A percentile compares a stretch with the other conserved stretches of the same genome.
Evolutionary conservation across 35 echinoderm and acorn worm genomes (phyloP).

Genomic region (Strongylocentrotus purpuratus): DNA sequence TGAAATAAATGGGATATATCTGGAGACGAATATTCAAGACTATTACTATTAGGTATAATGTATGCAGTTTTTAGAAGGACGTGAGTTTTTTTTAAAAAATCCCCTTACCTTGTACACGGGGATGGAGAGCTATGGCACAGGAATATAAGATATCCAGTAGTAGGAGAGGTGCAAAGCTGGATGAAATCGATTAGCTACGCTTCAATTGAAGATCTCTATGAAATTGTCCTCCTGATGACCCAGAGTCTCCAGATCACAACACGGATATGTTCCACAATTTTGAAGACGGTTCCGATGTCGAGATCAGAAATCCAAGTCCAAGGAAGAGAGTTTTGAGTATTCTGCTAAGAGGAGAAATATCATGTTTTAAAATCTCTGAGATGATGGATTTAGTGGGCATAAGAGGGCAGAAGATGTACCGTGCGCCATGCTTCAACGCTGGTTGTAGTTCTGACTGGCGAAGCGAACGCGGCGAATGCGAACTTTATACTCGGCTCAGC

Average conservation of each 20-base stretch:
- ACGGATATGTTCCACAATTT: neutral
- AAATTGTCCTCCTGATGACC: neutral
- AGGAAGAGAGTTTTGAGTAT: neutral
- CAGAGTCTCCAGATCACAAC: neutral
- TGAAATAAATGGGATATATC: too few species aligned
- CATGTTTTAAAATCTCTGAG: neutral
- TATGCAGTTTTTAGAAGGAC: neutral
- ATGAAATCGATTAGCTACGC: neutral
- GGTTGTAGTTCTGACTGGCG: slow-evolving; percentile 5
- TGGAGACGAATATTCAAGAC: too few species aligned
- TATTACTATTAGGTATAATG: neutral
- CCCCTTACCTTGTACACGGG: neutral
- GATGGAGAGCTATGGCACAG: neutral
- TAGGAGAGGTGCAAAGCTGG: neutral
- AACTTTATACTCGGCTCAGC: slow-evolving; percentile 25
- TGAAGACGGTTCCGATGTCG: neutral
- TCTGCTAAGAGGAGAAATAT: neutral
- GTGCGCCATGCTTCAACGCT: neutral
- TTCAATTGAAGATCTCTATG: neutral
- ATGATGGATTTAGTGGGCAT: too few species aligned
- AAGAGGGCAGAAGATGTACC: neutral
- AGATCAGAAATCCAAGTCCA: neutral
- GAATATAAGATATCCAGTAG: neutral
- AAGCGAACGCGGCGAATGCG: neutral
- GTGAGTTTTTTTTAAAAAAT: too few species aligned